Percentiles rank a stretch among this genome's conserved stretches.
These are phyloP conservation scores for Drosophila nigromelanica DNA, from an alignment of 1,140 invertebrate species.

Conservation along the genomic window DNA sequence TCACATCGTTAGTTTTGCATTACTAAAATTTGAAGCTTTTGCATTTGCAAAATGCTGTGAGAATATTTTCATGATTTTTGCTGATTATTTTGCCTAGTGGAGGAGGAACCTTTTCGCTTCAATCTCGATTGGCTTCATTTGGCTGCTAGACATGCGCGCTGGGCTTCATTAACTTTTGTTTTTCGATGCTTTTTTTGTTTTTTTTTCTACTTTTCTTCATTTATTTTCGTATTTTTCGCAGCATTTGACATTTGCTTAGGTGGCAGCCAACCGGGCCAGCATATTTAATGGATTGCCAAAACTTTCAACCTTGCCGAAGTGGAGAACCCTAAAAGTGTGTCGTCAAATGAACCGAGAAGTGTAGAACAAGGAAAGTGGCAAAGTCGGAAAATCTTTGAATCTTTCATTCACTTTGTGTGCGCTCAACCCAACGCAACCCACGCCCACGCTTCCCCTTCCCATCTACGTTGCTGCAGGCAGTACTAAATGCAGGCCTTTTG, in stretches of 20 bases:
- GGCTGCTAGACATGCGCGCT: constrained; percentile 64
- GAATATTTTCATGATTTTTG: constrained; percentile 18
- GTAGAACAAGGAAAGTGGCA: neutral
- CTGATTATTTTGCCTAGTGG: neutral
- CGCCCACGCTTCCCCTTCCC: neutral
- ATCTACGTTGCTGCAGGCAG: constrained; percentile 21
- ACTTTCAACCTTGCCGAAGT: constrained; percentile 24
- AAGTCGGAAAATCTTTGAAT: constrained; percentile 20
- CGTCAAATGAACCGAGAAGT: constrained; percentile 10
- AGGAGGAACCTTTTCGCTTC: neutral
- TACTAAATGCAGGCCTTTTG: constrained; percentile 48
- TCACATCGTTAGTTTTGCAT: neutral
- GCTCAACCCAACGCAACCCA: neutral
- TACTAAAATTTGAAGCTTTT: constrained; percentile 5
- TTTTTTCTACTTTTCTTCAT: constrained; percentile 34
- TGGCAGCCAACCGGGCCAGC: constrained; percentile 29
- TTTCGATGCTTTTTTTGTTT: neutral
- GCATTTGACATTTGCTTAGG: constrained; percentile 38
- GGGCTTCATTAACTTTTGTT: constrained; percentile 68
- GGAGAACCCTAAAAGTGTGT: constrained; percentile 18
- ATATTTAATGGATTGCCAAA: constrained; percentile 70
- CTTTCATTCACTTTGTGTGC: constrained; percentile 15
- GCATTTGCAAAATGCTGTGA: neutral
- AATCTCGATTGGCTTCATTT: constrained; percentile 68
- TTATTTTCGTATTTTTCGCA: neutral